Conservation (phyloP, 1,140 invertebrate species). For the Bactericera cockerelli region DNA sequence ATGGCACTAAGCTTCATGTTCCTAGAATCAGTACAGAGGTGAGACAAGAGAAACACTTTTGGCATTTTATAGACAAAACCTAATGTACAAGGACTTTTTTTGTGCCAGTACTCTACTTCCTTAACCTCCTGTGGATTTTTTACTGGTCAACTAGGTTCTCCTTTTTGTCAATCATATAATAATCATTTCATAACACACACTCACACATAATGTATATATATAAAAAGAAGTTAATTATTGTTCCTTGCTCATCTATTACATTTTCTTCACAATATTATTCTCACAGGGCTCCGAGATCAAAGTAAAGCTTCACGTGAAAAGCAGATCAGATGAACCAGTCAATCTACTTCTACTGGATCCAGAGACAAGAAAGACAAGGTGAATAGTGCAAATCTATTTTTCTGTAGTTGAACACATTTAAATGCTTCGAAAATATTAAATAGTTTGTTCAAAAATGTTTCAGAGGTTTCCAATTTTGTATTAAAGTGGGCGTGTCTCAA, state of each 20-base stretch:
- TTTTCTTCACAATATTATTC: too few species aligned
- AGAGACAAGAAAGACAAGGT: not conserved
- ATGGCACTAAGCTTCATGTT: not conserved
- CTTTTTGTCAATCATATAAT: not conserved
- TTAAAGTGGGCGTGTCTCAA: too few species aligned
- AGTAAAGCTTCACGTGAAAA: conserved; percentile 1
- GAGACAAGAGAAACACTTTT: too few species aligned
- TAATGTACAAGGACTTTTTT: too few species aligned
- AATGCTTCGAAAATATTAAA: too few species aligned
- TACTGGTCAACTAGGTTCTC: not conserved
- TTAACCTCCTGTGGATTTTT: too few species aligned
- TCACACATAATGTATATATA: not conserved
- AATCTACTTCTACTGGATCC: not conserved
- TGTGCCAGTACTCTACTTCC: too few species aligned
- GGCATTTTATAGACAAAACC: too few species aligned
- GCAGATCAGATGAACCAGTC: not conserved
- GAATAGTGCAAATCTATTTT: too few species aligned
- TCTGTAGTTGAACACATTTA: too few species aligned
- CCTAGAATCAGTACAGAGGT: not conserved
- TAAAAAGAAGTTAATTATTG: not conserved
- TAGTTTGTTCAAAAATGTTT: too few species aligned
- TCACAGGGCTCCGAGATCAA: not conserved
- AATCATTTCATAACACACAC: not conserved
- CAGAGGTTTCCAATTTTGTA: too few species aligned
- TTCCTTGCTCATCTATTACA: not conserved